Conservation (phyloP, 2,113 vertebrate genomes). For the Nanorana parkeri region DNA sequence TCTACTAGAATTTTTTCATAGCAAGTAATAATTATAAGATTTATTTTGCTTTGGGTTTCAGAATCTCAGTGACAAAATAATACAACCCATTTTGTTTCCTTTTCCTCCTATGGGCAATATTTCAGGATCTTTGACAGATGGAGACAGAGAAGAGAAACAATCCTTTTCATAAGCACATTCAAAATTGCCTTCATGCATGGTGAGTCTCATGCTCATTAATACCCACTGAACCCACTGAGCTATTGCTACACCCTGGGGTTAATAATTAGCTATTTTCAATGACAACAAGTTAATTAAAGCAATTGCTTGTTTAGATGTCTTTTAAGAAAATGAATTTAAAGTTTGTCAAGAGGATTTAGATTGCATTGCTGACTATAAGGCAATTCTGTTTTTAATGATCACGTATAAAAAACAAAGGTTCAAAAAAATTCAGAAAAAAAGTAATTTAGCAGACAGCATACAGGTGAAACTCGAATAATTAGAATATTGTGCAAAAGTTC, state of each 20-base stretch:
- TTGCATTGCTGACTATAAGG: background rate
- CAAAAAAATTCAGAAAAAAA: too few relatives aligned
- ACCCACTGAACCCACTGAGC: constrained; percentile 34
- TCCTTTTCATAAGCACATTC: background rate
- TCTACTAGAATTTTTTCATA: constrained; percentile 6
- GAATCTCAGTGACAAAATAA: constrained; percentile 18
- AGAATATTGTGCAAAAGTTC: too few relatives aligned
- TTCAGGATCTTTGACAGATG: constrained; percentile 43
- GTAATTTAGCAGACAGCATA: too few relatives aligned
- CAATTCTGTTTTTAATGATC: too few relatives aligned
- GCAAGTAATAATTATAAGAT: constrained; percentile 30
- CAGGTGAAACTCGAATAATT: too few relatives aligned
- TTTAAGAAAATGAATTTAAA: constrained; percentile 17
- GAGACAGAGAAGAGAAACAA: constrained; percentile 24
- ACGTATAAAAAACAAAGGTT: too few relatives aligned
- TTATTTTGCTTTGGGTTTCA: constrained; percentile 13
- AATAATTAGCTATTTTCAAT: constrained; percentile 37
- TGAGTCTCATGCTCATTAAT: constrained; percentile 38
- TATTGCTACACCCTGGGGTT: constrained; percentile 44
- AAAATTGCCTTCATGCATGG: constrained; percentile 34
- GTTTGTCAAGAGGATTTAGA: constrained; percentile 13
- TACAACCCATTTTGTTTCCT: background rate
- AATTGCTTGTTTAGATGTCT: constrained; percentile 40
- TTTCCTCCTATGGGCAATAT: constrained; percentile 28
- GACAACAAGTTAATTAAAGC: constrained; percentile 46